phyloP scores from a whole-genome alignment of 2,113 vertebrate species.

The Tor tambroides region DNA sequence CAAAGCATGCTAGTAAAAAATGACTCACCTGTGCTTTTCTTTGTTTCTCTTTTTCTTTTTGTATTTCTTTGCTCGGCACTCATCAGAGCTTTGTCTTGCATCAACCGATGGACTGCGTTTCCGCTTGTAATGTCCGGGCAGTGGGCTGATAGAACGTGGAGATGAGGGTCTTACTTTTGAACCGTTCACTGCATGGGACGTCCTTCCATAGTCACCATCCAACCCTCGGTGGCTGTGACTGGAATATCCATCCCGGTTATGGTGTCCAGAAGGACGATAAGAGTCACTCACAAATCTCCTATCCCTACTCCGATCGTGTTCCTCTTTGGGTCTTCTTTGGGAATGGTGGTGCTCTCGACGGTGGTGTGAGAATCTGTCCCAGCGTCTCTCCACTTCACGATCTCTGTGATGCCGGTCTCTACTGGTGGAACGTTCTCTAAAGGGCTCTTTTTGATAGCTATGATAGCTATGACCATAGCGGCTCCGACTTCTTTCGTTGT shows the following conservation, averaged over 20 bases:
- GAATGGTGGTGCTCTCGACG: slow-evolving; percentile 66
- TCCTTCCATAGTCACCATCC: slow-evolving; percentile 55
- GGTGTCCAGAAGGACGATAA: slow-evolving; percentile 57
- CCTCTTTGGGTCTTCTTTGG: slow-evolving; percentile 67
- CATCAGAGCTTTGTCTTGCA: slow-evolving; percentile 58
- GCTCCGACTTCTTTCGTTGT: slow-evolving; percentile 69
- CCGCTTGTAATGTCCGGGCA: slow-evolving; percentile 56
- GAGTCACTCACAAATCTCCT: slow-evolving; percentile 67
- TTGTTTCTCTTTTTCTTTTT: slow-evolving; percentile 95
- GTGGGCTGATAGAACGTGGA: neutral
- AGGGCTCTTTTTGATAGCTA: slow-evolving; percentile 57
- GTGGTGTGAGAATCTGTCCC: slow-evolving; percentile 73
- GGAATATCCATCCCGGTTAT: slow-evolving; percentile 62
- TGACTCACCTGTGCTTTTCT: slow-evolving; percentile 77
- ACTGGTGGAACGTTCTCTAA: slow-evolving; percentile 74
- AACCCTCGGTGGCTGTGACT: slow-evolving; percentile 67
- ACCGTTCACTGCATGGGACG: slow-evolving; percentile 58
- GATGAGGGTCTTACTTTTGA: slow-evolving; percentile 63
- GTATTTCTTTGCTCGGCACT: slow-evolving; percentile 76
- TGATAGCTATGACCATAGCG: slow-evolving; percentile 71
- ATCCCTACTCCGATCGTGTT: slow-evolving; percentile 61
- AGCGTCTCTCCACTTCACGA: slow-evolving; percentile 23
- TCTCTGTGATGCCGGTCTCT: slow-evolving; percentile 75
- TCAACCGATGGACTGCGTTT: slow-evolving; percentile 61
- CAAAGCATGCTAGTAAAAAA: neutral